Evolutionary conservation across 1,140 invertebrate genomes (phyloP), one percentile per base, ranked within the genome.

Genomic region (Drosophila tropicalis): DNA sequence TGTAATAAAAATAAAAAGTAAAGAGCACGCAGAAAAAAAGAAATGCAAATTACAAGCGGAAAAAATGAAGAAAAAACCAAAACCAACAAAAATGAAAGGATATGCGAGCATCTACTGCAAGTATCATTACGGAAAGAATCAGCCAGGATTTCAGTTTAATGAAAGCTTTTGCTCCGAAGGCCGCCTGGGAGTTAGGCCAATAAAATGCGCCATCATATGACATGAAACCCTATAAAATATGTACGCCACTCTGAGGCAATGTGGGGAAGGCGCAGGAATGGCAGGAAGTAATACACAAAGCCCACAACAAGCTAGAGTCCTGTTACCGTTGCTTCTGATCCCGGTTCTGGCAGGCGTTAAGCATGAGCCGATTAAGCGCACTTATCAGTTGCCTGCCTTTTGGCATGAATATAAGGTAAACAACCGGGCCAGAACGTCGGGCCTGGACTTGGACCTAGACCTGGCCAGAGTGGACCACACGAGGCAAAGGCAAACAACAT

Each of bases 361-460:
- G 74, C 81, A 64, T 86, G 82, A 82, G 76, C 83, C 79, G 83
- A 83, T 86, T 86, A 87, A 64, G 67, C 64, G 64, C 76, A 78
- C 84, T 86, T 86, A 86, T 86, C 83, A 67, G 70, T 29, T 64
- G 17, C 17, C 19, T 25, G 22, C 19, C 58, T 39, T 51, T 51
- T 51, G 44, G 39, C 58, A 64, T 32, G 19, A 64, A 63, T 17
- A 63, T 12, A 63, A 64, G 39, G 41, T 44, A 41, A 64, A 64
- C 41, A 34, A 51, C 2, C 17, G 12, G 44, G 44, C 17, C 17
- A 19, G 44, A 47, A 47, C 44, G 29, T 29, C 29, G 5, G 29
- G 5, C 29, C 29, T 6, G 29, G 29, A 29, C 29, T 5, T 29
- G 15, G 17, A 5, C 17, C 2, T 2, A 6, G 17, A 47, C 15